Evolutionary conservation across 2,888 invertebrate species (phyloP).

Genomic region (Trissoscelio sp.): DNA sequence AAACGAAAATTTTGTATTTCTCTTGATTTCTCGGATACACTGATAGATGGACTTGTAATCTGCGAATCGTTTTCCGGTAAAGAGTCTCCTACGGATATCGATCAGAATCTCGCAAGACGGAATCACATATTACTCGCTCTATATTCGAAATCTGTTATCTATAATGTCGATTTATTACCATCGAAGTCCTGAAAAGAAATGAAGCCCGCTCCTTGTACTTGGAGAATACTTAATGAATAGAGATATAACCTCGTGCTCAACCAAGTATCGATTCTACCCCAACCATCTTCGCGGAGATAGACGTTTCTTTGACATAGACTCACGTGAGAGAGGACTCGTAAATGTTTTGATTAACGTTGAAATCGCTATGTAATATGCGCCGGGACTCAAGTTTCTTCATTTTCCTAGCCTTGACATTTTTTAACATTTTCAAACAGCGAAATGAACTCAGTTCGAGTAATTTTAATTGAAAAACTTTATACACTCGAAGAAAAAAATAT

Average conservation of each 20-base stretch:
- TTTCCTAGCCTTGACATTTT: neutral
- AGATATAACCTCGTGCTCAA: conserved; percentile 34
- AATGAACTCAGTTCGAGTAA: neutral
- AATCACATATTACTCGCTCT: conserved; percentile 35
- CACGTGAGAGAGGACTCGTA: conserved; percentile 19
- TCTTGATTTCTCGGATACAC: neutral
- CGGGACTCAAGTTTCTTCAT: neutral
- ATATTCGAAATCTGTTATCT: conserved; percentile 43
- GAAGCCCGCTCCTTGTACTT: conserved; percentile 37
- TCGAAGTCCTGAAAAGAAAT: conserved; percentile 31
- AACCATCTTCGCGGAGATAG: conserved; percentile 19
- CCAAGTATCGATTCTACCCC: conserved; percentile 40
- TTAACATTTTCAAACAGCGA: conserved; percentile 1
- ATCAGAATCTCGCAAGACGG: conserved; percentile 16
- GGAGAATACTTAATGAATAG: conserved; percentile 58
- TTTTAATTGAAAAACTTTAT: conserved; percentile 22
- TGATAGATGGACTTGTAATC: conserved; percentile 21
- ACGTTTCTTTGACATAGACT: conserved; percentile 30
- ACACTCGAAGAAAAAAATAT: conserved; percentile 3
- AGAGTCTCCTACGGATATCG: conserved; percentile 17
- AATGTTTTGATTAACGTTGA: conserved; percentile 24
- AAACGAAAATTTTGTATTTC: neutral
- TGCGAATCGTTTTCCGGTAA: conserved; percentile 25
- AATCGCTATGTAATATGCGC: conserved; percentile 4
- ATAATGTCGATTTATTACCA: conserved; percentile 49